A percentile compares a stretch with the other conserved stretches of the same genome.
phyloP scores from a whole-genome alignment of 2,113 vertebrate species.

The Rhea pennata region DNA sequence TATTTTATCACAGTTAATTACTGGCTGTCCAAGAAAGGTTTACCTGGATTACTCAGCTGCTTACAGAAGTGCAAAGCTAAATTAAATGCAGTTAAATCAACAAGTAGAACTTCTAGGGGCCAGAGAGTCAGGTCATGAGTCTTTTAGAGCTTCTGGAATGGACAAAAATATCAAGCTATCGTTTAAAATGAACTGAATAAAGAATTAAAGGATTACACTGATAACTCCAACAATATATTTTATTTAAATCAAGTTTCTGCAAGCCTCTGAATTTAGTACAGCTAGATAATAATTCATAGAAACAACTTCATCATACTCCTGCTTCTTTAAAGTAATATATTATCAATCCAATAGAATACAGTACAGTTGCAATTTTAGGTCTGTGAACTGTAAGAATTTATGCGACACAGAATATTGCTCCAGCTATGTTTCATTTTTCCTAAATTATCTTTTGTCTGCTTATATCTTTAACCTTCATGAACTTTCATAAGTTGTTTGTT shows the following conservation, averaged over 20 bases:
- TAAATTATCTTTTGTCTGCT: background rate
- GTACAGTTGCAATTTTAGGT: slow-evolving; percentile 13
- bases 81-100: background rate
- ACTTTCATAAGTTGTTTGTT: background rate
- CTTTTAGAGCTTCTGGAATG: background rate
- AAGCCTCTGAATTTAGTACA: slow-evolving; percentile 24
- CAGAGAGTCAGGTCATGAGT: background rate
- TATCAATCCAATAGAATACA: background rate
- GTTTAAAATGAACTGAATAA: slow-evolving; percentile 41
- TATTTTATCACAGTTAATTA: background rate
- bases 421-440: background rate
- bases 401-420: background rate
- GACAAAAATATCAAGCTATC: background rate
- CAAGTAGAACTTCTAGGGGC: background rate
- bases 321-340: slow-evolving; percentile 31
- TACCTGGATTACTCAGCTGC: background rate
- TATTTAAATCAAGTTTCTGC: slow-evolving; percentile 49
- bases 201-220: slow-evolving; percentile 21
- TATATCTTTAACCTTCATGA: background rate
- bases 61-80: background rate
- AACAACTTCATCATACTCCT: slow-evolving; percentile 18
- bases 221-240: slow-evolving; percentile 9
- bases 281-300: slow-evolving; percentile 47
- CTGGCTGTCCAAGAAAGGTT: background rate
- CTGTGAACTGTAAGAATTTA: slow-evolving; percentile 33